phyloP scores from a whole-genome alignment of 2,113 vertebrate species.

The Vicugna pacos region DNA sequence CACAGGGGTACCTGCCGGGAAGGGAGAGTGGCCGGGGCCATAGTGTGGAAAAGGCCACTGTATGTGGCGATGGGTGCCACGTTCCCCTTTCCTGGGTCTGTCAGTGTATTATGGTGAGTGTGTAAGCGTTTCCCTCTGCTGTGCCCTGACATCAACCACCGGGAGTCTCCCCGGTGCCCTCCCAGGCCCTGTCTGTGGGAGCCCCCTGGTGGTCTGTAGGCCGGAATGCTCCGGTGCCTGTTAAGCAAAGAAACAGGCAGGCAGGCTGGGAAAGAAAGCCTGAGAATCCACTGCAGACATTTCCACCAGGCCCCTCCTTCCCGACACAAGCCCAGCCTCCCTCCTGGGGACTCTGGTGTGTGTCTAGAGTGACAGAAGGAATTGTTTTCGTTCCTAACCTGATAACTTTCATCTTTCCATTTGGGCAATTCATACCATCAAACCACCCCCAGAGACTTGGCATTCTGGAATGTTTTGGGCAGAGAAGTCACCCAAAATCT shows the following conservation, averaged over 20 bases:
- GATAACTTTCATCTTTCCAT: not conserved
- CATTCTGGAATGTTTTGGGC: not conserved
- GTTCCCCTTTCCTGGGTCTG: not conserved
- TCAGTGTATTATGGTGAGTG: not conserved
- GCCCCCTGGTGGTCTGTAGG: constrained; percentile 70
- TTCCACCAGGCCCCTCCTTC: not conserved
- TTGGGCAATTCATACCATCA: not conserved
- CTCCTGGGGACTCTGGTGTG: not conserved
- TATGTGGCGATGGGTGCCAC: not conserved
- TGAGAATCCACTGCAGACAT: not conserved
- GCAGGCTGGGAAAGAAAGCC: not conserved
- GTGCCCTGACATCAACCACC: not conserved
- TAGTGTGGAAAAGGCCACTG: not conserved
- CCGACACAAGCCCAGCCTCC: not conserved
- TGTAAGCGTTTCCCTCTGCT: not conserved
- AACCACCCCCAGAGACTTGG: not conserved
- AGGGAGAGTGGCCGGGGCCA: not conserved
- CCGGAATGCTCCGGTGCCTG: not conserved
- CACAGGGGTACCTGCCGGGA: not conserved
- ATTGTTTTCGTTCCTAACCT: not conserved
- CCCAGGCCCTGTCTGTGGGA: constrained; percentile 44
- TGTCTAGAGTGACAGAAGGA: not conserved
- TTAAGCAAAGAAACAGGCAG: not conserved
- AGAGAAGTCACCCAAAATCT: not conserved
- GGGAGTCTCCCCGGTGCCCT: not conserved